Evolutionary conservation across 2,797 vertebrate species (phyloP).

Genomic region (Myiothlypis coronata): DNA sequence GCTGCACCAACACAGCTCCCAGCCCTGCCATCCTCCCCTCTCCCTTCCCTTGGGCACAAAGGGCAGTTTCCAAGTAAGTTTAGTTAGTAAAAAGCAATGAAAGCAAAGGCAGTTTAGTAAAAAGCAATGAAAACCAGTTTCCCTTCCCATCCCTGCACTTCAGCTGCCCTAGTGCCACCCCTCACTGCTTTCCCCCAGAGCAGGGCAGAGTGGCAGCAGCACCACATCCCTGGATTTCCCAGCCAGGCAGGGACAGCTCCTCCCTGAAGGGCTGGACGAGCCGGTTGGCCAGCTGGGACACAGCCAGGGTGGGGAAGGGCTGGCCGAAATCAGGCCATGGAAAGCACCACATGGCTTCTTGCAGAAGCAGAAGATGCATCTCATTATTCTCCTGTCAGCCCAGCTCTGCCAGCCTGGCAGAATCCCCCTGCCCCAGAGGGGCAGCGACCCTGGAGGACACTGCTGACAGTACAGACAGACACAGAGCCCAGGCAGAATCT

Average conservation of each 20-base stretch:
- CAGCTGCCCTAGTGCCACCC: background rate
- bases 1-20: fast-evolving
- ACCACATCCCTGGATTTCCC: background rate
- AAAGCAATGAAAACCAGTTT: no score
- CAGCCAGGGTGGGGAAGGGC: background rate
- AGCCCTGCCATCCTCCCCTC: background rate
- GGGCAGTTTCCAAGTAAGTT: no score
- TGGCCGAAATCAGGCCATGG: background rate
- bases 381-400: fast-evolving
- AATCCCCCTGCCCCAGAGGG: background rate
- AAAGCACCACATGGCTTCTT: background rate
- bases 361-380: background rate
- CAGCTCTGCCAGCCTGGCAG: background rate
- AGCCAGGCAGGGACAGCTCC: background rate
- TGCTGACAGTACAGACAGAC: fast-evolving
- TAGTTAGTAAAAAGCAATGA: no score
- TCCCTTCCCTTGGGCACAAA: background rate
- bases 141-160: background rate
- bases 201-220: background rate
- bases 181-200: background rate
- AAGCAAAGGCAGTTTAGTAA: no score
- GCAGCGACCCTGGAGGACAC: background rate
- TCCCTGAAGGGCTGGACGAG: conserved; percentile 18
- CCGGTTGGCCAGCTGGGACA: background rate
- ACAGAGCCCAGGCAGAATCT: background rate